phyloP scores from a whole-genome alignment of 2,888 invertebrate species.

The Ctena decussata region DNA sequence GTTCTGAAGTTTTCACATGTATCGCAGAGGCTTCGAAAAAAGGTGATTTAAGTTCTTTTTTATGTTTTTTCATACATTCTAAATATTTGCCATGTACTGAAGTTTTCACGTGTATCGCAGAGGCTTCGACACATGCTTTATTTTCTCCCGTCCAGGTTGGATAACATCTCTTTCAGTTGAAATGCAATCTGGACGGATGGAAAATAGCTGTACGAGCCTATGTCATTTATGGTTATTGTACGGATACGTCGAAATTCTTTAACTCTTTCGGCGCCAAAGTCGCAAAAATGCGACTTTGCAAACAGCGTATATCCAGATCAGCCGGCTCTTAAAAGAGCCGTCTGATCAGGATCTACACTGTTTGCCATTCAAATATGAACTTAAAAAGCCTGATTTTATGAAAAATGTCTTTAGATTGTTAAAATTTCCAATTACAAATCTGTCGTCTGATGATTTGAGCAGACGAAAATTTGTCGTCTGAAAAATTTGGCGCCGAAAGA shows the following conservation, averaged over 20 bases:
- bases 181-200: constrained; percentile 2
- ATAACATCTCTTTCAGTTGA: neutral
- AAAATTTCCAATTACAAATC: no score
- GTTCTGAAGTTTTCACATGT: constrained; percentile 1
- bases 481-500: no score
- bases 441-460: no score
- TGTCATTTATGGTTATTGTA: neutral
- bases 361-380: no score
- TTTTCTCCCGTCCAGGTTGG: constrained; percentile 1
- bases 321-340: no score
- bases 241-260: constrained; percentile 14
- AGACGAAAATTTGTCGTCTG: no score
- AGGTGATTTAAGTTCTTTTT: neutral
- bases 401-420: no score
- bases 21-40: neutral
- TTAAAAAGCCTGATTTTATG: no score
- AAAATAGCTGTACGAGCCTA: constrained; percentile 3
- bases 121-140: neutral
- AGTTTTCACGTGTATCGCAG: constrained; percentile 4
- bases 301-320: no score
- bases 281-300: no score
- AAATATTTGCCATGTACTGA: constrained; percentile 8
- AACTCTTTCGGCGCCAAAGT: neutral
- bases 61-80: constrained; percentile 5
- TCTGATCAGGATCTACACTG: no score